Conservation (phyloP, 2,797 vertebrate genomes). For the Chrysocyon brachyurus region DNA sequence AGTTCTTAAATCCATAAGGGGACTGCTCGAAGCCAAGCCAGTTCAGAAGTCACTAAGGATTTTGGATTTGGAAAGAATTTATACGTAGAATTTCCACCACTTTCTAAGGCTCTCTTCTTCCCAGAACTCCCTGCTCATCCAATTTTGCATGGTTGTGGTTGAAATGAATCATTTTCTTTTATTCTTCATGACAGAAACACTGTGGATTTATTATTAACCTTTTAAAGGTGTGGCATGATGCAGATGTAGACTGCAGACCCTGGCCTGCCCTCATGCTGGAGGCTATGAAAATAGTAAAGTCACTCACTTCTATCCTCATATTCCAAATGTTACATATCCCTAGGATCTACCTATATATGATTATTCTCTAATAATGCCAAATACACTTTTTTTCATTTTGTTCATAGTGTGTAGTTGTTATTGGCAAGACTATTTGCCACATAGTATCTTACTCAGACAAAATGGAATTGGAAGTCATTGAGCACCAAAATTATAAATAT, state of each 20-base stretch:
- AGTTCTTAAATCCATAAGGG: not conserved
- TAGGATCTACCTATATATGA: not conserved
- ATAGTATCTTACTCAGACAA: not conserved
- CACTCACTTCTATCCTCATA: not conserved
- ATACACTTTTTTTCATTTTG: not conserved
- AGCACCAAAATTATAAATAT: not conserved
- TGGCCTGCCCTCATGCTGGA: not conserved
- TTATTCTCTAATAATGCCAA: not conserved
- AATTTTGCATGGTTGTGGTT: not conserved
- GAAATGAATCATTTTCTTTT: not conserved
- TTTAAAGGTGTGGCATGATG: not conserved
- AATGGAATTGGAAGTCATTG: not conserved
- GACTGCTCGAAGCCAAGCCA: not conserved
- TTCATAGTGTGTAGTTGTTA: not conserved
- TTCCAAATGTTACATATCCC: not conserved
- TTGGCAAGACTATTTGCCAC: not conserved
- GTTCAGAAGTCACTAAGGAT: not conserved
- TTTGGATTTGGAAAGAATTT: not conserved
- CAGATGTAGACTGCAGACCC: not conserved
- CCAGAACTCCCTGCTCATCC: not conserved
- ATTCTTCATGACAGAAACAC: not conserved
- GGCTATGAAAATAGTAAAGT: not conserved
- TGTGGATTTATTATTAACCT: not conserved
- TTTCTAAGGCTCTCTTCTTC: not conserved
- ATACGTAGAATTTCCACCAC: not conserved